phyloP scores from a whole-genome alignment of 2,113 vertebrate species.

The Pyrgilauda ruficollis region DNA sequence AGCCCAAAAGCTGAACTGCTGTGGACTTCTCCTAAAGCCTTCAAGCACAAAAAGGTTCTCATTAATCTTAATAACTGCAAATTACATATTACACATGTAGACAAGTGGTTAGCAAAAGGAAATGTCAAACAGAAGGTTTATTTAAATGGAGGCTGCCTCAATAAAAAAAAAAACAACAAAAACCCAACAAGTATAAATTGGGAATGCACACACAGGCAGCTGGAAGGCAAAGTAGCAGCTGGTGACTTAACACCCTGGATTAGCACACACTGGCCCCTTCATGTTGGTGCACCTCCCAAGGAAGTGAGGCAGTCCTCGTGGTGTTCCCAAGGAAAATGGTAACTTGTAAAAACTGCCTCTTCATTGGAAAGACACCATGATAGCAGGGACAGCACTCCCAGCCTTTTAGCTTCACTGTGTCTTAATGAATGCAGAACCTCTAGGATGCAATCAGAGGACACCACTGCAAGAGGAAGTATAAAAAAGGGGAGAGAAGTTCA shows the following conservation, averaged over 20 bases:
- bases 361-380: not conserved
- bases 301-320: not conserved
- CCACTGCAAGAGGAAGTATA: not conserved
- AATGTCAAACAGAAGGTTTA: not conserved
- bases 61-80: not conserved
- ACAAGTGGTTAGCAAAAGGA: not conserved
- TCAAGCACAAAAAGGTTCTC: not conserved
- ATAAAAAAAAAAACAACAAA: not conserved
- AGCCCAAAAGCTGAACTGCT: not conserved
- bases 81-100: rapidly evolving
- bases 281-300: not conserved
- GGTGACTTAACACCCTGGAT: not conserved
- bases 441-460: not conserved
- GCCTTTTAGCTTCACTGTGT: not conserved
- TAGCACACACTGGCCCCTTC: not conserved
- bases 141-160: not conserved
- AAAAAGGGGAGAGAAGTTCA: not conserved
- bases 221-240: not conserved
- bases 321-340: not conserved
- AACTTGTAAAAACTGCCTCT: not conserved
- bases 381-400: not conserved
- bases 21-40: not conserved
- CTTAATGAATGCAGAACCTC: not conserved
- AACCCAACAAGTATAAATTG: not conserved
- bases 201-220: not conserved